Evolutionary conservation across 1,140 invertebrate genomes (phyloP).

Genomic region (Steinernema khuongi): DNA sequence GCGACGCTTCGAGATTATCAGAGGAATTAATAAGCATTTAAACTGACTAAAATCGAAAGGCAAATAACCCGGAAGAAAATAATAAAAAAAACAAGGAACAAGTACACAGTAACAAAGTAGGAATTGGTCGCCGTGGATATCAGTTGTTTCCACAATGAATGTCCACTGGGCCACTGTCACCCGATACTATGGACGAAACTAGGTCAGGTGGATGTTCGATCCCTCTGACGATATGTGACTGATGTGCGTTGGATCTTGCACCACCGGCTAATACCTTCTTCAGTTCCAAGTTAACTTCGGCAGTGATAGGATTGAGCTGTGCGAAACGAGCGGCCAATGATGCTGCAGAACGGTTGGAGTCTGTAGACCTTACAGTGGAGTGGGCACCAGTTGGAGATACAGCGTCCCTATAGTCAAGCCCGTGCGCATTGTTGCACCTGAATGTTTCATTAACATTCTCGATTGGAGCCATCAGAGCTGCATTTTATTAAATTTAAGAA

Average conservation of each 20-base stretch:
- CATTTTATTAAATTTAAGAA: too few species aligned
- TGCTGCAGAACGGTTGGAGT: background rate
- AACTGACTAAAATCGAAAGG: conserved; percentile 1
- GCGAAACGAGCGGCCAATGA: background rate
- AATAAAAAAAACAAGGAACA: background rate
- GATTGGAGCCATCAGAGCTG: background rate
- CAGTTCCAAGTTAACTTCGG: conserved; percentile 5
- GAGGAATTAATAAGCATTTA: background rate
- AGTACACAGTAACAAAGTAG: background rate
- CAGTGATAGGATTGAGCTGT: conserved; percentile 8
- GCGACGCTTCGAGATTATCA: conserved; percentile 1
- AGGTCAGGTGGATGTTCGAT: background rate
- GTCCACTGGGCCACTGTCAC: background rate
- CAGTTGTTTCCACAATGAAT: background rate
- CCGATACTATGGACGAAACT: background rate
- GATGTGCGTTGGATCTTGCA: background rate
- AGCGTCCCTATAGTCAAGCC: background rate
- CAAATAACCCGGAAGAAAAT: background rate
- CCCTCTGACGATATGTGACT: background rate
- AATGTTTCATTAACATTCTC: background rate
- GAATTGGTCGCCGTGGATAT: background rate
- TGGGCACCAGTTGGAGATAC: background rate
- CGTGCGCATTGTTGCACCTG: background rate
- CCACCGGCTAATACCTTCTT: background rate
- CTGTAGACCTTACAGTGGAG: background rate